A percentile compares a stretch with the other conserved stretches of the same genome.
These are phyloP conservation scores for Oryzias curvinotus DNA, from an alignment of 2,113 vertebrate genomes.

Conservation along the genomic window DNA sequence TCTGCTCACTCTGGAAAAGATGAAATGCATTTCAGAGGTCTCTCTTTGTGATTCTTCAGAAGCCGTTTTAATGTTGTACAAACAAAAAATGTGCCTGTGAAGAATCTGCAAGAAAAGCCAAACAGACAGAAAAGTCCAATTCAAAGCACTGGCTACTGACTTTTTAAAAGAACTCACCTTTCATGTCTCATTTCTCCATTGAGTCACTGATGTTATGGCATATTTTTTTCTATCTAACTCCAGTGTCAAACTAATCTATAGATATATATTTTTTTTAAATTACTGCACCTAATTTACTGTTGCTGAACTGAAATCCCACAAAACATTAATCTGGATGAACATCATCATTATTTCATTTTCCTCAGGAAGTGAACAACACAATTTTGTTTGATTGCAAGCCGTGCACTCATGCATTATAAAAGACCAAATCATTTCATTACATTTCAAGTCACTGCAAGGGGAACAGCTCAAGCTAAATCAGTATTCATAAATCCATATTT, in stretches of 20 bases:
- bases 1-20: no score
- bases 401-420: slow-evolving; percentile 72
- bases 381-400: slow-evolving; percentile 73
- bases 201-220: no score
- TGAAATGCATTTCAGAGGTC: no score
- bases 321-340: slow-evolving; percentile 70
- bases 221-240: slow-evolving; percentile 17
- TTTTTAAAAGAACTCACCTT: no score
- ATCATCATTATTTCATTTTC: slow-evolving; percentile 72
- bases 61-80: no score
- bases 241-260: slow-evolving; percentile 35
- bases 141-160: no score
- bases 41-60: no score
- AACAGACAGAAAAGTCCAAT: no score
- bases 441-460: slow-evolving; percentile 62
- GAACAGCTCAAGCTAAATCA: slow-evolving; percentile 55
- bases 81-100: no score
- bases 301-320: slow-evolving; percentile 55
- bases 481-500: slow-evolving; percentile 64
- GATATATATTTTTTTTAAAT: slow-evolving; percentile 43
- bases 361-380: slow-evolving; percentile 68
- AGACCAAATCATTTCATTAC: slow-evolving; percentile 66
- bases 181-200: no score
- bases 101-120: no score
- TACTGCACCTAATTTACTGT: slow-evolving; percentile 52